These are phyloP conservation scores for Enteromius argenteus DNA, from an alignment of 2,797 vertebrate species.

Conservation along the genomic window DNA sequence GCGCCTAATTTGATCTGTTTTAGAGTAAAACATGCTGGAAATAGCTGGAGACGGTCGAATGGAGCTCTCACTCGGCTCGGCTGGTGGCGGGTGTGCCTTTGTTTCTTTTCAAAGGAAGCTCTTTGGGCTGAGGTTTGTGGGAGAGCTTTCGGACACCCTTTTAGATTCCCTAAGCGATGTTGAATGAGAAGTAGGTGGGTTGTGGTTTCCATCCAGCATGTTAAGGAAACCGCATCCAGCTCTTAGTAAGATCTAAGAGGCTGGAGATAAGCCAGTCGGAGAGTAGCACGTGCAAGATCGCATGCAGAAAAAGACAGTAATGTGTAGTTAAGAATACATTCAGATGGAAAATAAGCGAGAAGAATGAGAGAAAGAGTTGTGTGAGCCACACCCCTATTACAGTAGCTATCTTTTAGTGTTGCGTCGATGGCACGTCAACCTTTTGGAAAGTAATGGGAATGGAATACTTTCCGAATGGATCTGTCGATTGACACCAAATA, in stretches of 20 bases:
- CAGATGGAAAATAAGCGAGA: neutral
- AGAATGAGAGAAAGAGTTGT: neutral
- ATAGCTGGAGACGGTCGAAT: neutral
- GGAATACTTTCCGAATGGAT: neutral
- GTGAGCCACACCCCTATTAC: constrained; percentile 34
- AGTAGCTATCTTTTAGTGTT: neutral
- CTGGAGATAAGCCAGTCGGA: constrained; percentile 9
- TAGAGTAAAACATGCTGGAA: constrained; percentile 9
- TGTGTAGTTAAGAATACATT: neutral
- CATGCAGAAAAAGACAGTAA: neutral
- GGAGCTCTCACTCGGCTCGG: neutral
- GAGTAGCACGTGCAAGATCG: neutral
- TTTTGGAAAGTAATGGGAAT: neutral
- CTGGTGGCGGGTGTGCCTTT: constrained; percentile 44
- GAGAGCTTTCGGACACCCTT: constrained; percentile 53
- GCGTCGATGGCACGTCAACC: neutral
- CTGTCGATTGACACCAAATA: neutral
- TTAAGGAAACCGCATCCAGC: constrained; percentile 44
- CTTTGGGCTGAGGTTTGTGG: constrained; percentile 57
- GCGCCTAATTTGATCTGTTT: neutral
- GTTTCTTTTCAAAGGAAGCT: constrained; percentile 54
- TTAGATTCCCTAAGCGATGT: constrained; percentile 6
- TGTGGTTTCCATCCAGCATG: constrained; percentile 51
- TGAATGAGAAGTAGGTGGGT: constrained; percentile 48
- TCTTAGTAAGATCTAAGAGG: constrained; percentile 20